Conservation (phyloP, 1,140 invertebrate genomes). For the Drosophila rufa region DNA sequence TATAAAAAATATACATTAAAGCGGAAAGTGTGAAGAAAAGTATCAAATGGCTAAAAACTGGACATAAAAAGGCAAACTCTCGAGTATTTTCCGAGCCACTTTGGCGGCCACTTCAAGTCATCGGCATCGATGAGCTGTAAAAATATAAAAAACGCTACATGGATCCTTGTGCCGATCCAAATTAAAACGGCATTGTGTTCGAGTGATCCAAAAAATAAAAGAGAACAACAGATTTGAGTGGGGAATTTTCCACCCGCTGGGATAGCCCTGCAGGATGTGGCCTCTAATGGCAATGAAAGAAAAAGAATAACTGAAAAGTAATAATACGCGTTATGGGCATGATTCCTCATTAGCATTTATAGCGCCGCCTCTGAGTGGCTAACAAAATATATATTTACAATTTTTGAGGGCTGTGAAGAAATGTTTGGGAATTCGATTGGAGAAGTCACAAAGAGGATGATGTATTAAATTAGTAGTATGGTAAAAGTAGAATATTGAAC, state of each 20-base stretch:
- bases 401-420: conserved; percentile 41
- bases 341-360: conserved; percentile 69
- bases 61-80: conserved; percentile 19
- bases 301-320: conserved; percentile 29
- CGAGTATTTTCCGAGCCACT: conserved; percentile 39
- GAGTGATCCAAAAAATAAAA: conserved; percentile 18
- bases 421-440: conserved; percentile 33
- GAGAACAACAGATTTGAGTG: conserved; percentile 5
- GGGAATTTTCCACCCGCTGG: conserved; percentile 44
- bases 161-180: conserved; percentile 57
- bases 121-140: conserved; percentile 70
- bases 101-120: conserved; percentile 43
- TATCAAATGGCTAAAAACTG: conserved; percentile 70
- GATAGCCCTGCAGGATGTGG: conserved; percentile 31
- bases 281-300: conserved; percentile 29
- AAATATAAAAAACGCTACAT: conserved; percentile 78
- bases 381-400: conserved; percentile 60
- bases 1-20: conserved; percentile 39
- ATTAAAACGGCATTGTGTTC: conserved; percentile 67
- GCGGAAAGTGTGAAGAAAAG: conserved; percentile 73
- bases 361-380: conserved; percentile 18
- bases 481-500: no score
- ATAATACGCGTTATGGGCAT: conserved; percentile 36
- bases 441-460: neutral
- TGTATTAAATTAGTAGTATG: neutral